phyloP scores from a whole-genome alignment of 2,797 vertebrate species.

The Pseudomugil gertrudae region DNA sequence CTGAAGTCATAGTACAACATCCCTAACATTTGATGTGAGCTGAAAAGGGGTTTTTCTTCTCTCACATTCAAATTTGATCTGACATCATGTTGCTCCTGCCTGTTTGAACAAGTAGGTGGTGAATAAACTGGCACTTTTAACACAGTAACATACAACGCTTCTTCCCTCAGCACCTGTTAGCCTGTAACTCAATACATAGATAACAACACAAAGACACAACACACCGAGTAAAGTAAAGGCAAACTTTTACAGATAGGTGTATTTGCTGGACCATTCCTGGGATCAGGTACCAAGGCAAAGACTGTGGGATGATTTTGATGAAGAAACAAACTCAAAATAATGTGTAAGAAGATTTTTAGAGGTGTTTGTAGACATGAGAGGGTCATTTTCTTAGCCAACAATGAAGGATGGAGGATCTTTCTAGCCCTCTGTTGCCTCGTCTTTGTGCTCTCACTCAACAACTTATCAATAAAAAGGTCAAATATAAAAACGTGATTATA shows the following conservation, averaged over 20 bases:
- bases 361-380: background rate
- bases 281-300: background rate
- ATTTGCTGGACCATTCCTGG: background rate
- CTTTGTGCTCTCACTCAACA: too few relatives aligned
- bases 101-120: constrained; percentile 14
- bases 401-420: background rate
- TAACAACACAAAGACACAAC: constrained; percentile 9
- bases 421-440: too few relatives aligned
- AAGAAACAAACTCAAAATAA: background rate
- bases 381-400: background rate
- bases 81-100: constrained; percentile 59
- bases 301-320: background rate
- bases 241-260: background rate
- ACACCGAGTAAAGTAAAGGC: background rate
- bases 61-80: constrained; percentile 68
- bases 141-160: constrained; percentile 28
- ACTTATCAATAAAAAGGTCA: too few relatives aligned
- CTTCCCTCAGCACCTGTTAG: constrained; percentile 20
- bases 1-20: constrained; percentile 5
- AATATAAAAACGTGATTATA: too few relatives aligned
- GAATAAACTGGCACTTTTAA: constrained; percentile 35
- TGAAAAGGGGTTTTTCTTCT: constrained; percentile 20
- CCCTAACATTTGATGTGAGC: constrained; percentile 15
- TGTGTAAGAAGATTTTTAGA: background rate
- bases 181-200: constrained; percentile 1